phyloP scores from a whole-genome alignment of 2,888 invertebrate genomes.

The Oasisia sp. region DNA sequence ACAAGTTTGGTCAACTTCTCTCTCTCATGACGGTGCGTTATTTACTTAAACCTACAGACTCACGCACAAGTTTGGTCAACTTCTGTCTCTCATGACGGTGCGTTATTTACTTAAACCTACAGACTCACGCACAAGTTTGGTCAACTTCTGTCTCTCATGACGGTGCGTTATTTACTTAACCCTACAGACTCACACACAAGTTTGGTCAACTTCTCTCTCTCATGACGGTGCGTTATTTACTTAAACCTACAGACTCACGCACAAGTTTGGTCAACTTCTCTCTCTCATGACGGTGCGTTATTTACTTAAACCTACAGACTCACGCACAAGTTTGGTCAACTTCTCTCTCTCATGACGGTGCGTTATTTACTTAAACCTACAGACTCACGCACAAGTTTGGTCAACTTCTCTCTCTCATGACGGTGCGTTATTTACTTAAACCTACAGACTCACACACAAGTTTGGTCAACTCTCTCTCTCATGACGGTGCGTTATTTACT shows the following conservation, averaged over 20 bases:
- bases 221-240: no score
- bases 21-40: no score
- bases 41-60: no score
- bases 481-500: conserved; percentile 65
- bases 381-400: conserved; percentile 78
- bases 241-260: conserved; percentile 39
- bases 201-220: no score
- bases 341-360: conserved; percentile 74
- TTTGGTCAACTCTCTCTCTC: conserved; percentile 79
- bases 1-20: no score
- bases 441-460: conserved; percentile 73
- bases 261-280: conserved; percentile 79
- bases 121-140: no score
- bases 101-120: no score
- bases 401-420: conserved; percentile 77
- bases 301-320: conserved; percentile 56
- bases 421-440: conserved; percentile 43
- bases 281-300: conserved; percentile 71
- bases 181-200: no score
- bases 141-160: no score
- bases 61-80: no score
- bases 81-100: no score
- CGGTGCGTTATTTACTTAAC: no score
- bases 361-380: conserved; percentile 31
- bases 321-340: conserved; percentile 79